phyloP scores from a whole-genome alignment of 2,888 invertebrate genomes.

The Callosobruchus maculatus region DNA sequence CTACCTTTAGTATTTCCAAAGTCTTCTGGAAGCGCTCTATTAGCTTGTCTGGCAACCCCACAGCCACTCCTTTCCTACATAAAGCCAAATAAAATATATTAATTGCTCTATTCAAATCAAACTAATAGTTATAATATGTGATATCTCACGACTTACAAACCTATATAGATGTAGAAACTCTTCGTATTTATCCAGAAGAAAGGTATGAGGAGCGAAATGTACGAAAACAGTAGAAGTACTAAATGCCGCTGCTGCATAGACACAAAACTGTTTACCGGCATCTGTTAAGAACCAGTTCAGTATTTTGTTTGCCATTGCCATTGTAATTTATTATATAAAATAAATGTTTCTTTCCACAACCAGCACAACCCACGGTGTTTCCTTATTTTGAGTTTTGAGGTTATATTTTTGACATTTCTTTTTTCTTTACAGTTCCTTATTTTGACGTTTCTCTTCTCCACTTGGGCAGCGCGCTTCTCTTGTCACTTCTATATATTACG shows the following conservation, averaged over 20 bases:
- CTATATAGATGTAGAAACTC: slow-evolving; percentile 63
- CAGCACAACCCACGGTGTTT: no score
- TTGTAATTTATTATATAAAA: no score
- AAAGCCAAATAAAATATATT: neutral
- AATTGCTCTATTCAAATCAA: slow-evolving; percentile 1
- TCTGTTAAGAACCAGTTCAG: slow-evolving; percentile 55
- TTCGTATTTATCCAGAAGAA: slow-evolving; percentile 59
- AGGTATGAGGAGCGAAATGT: slow-evolving; percentile 60
- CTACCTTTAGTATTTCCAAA: slow-evolving; percentile 56
- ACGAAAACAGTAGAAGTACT: slow-evolving; percentile 47
- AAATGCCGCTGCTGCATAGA: slow-evolving; percentile 49
- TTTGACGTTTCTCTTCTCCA: no score
- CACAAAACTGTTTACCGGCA: slow-evolving; percentile 54
- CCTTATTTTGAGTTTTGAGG: no score
- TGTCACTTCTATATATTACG: no score
- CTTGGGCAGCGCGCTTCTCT: no score
- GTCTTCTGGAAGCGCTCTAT: slow-evolving; percentile 55
- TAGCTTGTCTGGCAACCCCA: slow-evolving; percentile 54
- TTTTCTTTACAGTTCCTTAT: no score
- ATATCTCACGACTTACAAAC: no score
- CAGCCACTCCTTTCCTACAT: slow-evolving; percentile 60
- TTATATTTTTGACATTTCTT: no score
- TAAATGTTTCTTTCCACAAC: no score
- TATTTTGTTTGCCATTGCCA: neutral
- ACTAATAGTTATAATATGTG: no score